phyloP scores from a whole-genome alignment of 2,888 invertebrate genomes.

The Metellina segmentata region DNA sequence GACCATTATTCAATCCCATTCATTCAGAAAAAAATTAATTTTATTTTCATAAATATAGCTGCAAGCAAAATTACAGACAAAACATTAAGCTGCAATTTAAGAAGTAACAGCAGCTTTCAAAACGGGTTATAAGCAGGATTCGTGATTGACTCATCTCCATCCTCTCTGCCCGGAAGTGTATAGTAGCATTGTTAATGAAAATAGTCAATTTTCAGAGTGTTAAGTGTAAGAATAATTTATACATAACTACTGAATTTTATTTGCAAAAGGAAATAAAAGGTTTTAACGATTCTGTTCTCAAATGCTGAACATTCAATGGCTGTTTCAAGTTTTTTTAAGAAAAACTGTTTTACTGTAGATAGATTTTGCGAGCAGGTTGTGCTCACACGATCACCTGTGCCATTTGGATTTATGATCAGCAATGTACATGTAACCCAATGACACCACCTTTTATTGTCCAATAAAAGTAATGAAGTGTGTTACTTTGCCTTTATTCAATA shows the following conservation, averaged over 20 bases:
- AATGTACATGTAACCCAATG: slow-evolving; percentile 76
- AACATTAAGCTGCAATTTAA: too few species aligned
- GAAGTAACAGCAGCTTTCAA: background rate
- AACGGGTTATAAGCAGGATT: background rate
- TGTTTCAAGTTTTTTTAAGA: slow-evolving; percentile 70
- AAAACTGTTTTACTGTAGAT: slow-evolving; percentile 75
- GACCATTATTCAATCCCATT: too few species aligned
- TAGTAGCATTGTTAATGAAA: slow-evolving; percentile 74
- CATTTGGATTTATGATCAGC: slow-evolving; percentile 74
- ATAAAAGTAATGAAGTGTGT: slow-evolving; percentile 77
- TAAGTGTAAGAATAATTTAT: slow-evolving; percentile 75
- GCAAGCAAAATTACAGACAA: too few species aligned
- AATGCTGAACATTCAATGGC: slow-evolving; percentile 65
- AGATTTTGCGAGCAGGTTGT: slow-evolving; percentile 66
- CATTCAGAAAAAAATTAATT: too few species aligned
- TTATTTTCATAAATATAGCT: too few species aligned
- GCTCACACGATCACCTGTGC: slow-evolving; percentile 76
- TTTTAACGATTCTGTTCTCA: slow-evolving; percentile 72
- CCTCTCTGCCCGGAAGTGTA: slow-evolving; percentile 52
- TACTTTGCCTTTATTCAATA: slow-evolving; percentile 29
- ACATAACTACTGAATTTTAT: slow-evolving; percentile 63
- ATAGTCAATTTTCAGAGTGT: slow-evolving; percentile 72
- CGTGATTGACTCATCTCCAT: slow-evolving; percentile 22
- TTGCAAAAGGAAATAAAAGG: slow-evolving; percentile 49
- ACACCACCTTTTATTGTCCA: slow-evolving; percentile 76